These are phyloP conservation scores for Gasterosteus aculeatus DNA, from an alignment of 2,113 vertebrate genomes.

Conservation along the genomic window DNA sequence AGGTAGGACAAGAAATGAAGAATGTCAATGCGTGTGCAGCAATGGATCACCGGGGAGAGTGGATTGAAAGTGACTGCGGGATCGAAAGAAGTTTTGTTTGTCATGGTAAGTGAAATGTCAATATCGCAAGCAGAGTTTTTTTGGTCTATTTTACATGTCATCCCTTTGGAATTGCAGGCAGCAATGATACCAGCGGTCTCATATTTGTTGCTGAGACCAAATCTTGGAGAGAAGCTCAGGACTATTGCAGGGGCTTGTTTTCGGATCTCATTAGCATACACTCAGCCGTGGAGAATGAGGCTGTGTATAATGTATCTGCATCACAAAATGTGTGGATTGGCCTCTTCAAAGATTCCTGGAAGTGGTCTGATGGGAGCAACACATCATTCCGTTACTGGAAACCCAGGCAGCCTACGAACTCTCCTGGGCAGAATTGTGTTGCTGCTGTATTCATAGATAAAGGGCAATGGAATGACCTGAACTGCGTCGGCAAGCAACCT, in stretches of 20 bases:
- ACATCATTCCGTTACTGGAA: constrained; percentile 70
- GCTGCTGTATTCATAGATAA: constrained; percentile 23
- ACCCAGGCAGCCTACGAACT: constrained; percentile 34
- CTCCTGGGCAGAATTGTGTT: constrained; percentile 34
- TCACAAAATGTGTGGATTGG: constrained; percentile 68
- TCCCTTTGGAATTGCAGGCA: constrained; percentile 36
- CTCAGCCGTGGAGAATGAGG: constrained; percentile 57
- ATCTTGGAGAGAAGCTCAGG: constrained; percentile 69
- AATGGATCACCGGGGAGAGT: constrained; percentile 61
- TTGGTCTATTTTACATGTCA: not conserved
- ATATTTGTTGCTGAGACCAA: constrained; percentile 42
- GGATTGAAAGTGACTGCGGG: constrained; percentile 65
- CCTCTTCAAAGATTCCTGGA: constrained; percentile 75
- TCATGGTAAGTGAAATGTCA: constrained; percentile 59
- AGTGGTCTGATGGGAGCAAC: constrained; percentile 71
- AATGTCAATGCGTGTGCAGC: constrained; percentile 53
- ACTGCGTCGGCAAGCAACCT: not conserved
- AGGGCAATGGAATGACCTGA: constrained; percentile 63
- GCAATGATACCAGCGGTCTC: not conserved
- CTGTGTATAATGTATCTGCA: constrained; percentile 19
- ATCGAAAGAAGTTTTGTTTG: constrained; percentile 63
- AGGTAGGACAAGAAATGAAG: not conserved
- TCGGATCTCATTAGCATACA: constrained; percentile 69
- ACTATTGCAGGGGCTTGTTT: constrained; percentile 56
- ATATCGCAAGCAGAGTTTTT: not conserved